These are phyloP conservation scores for Hirtodrosophila cameraria DNA, from an alignment of 2,888 invertebrate species.

Conservation along the genomic window DNA sequence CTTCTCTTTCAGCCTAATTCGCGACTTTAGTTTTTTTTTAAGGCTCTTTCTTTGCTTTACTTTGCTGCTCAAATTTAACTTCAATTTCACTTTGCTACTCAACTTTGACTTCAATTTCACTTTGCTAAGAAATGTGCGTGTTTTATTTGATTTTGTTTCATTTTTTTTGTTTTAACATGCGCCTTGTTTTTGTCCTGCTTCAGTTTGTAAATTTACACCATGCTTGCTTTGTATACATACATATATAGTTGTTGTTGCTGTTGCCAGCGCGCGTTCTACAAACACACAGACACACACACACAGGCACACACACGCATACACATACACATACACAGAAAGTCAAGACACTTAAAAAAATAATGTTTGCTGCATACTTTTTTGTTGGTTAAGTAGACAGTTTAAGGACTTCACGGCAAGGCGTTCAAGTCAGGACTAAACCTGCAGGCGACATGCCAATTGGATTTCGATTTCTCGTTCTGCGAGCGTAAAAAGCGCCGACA, in stretches of 20 bases:
- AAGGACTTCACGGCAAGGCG: slow-evolving; percentile 72
- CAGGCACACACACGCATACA: slow-evolving; percentile 21
- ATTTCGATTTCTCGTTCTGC: slow-evolving; percentile 34
- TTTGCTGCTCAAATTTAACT: slow-evolving; percentile 29
- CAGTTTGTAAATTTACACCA: slow-evolving; percentile 44
- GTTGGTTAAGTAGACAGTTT: slow-evolving; percentile 30
- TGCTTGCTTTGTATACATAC: slow-evolving; percentile 39
- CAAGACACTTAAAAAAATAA: slow-evolving; percentile 47
- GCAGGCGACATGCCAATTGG: slow-evolving; percentile 39
- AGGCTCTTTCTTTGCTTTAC: slow-evolving; percentile 14
- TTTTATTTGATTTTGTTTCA: slow-evolving; percentile 3
- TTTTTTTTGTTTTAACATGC: slow-evolving; percentile 15
- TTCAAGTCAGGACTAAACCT: slow-evolving; percentile 71
- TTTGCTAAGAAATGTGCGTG: slow-evolving; percentile 10
- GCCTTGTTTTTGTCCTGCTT: slow-evolving; percentile 21
- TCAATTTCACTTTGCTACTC: slow-evolving; percentile 27
- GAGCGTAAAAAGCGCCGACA: neutral
- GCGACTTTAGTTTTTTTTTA: slow-evolving; percentile 19
- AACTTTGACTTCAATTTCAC: slow-evolving; percentile 34
- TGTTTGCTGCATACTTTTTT: slow-evolving; percentile 52
- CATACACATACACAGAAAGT: slow-evolving; percentile 22
- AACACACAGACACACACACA: slow-evolving; percentile 26
- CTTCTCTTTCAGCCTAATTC: neutral
- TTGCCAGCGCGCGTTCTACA: slow-evolving; percentile 38
- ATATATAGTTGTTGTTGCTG: slow-evolving; percentile 41